phyloP scores from a whole-genome alignment of 2,888 invertebrate genomes.

The Dusona sp. region DNA sequence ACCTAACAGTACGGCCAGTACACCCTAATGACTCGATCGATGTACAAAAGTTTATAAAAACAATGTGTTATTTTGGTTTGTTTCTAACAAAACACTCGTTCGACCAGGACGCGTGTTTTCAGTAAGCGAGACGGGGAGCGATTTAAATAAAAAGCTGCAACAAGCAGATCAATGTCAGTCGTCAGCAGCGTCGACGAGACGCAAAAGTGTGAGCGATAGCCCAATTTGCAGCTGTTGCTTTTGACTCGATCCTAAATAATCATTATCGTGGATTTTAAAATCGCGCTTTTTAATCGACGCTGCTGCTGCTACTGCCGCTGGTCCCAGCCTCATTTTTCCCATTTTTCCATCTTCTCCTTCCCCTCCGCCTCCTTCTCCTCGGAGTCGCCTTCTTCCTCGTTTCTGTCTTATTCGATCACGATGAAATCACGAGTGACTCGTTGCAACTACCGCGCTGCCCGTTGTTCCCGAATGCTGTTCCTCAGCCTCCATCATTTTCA shows the following conservation, averaged over 20 bases:
- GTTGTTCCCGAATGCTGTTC: constrained; percentile 75
- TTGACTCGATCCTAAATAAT: constrained; percentile 37
- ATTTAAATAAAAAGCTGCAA: constrained; percentile 15
- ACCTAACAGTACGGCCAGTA: not conserved
- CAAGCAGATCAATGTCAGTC: constrained; percentile 19
- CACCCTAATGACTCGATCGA: constrained; percentile 4
- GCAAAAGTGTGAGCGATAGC: constrained; percentile 45
- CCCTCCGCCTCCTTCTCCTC: constrained; percentile 13
- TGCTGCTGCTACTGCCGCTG: constrained; percentile 36
- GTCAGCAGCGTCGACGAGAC: constrained; percentile 29
- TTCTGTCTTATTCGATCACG: not conserved
- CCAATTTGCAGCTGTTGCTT: constrained; percentile 35
- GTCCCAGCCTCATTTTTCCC: constrained; percentile 44
- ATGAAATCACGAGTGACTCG: constrained; percentile 79
- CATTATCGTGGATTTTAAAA: constrained; percentile 10
- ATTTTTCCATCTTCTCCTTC: constrained; percentile 13
- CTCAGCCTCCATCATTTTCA: constrained; percentile 84
- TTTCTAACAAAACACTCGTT: constrained; percentile 9
- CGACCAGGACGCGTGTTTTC: not conserved
- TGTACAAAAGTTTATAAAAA: constrained; percentile 34
- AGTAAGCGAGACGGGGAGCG: constrained; percentile 11
- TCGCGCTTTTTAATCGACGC: constrained; percentile 4
- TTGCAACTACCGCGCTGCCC: constrained; percentile 73
- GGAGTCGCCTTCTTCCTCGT: not conserved
- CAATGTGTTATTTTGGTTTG: not conserved